These are phyloP conservation scores for Phragmatobia fuliginosa DNA, from an alignment of 2,888 invertebrate genomes.

Conservation along the genomic window DNA sequence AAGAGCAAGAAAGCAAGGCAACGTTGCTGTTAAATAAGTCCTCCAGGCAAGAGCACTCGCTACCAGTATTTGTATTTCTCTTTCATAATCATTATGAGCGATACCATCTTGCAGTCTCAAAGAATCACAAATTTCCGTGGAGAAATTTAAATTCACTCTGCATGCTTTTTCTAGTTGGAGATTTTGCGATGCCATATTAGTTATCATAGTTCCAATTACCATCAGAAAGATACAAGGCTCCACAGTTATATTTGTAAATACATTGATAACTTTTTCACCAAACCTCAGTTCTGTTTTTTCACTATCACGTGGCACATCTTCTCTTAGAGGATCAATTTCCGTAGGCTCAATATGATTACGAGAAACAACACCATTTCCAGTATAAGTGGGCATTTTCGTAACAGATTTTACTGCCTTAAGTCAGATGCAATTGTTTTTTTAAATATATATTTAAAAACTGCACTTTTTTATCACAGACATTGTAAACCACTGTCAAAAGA, in stretches of 20 bases:
- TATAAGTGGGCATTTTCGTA: conserved; percentile 29
- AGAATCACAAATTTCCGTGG: conserved; percentile 90
- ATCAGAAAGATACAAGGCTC: conserved; percentile 72
- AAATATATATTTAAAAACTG: conserved; percentile 21
- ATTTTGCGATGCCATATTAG: conserved; percentile 91
- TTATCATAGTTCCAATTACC: conserved; percentile 70
- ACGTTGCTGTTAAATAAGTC: conserved; percentile 91
- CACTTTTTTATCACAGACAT: conserved; percentile 31
- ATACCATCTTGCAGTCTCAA: conserved; percentile 89
- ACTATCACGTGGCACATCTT: conserved; percentile 29
- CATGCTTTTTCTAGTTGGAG: conserved; percentile 94
- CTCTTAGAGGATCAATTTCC: conserved; percentile 40
- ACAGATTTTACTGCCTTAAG: conserved; percentile 10
- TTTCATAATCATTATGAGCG: conserved; percentile 80
- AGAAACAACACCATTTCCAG: conserved; percentile 13
- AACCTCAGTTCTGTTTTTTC: conserved; percentile 49
- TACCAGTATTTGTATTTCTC: conserved; percentile 88
- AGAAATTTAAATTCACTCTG: conserved; percentile 91
- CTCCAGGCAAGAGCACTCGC: conserved; percentile 92
- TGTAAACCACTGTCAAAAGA: conserved; percentile 26
- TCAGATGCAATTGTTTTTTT: not conserved
- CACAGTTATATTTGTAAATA: conserved; percentile 65
- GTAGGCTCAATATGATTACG: conserved; percentile 27
- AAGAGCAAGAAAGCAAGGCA: conserved; percentile 92
- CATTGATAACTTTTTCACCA: conserved; percentile 50